These are phyloP conservation scores for Enteromius afrohamiltoni DNA, from an alignment of 2,797 vertebrate genomes.

Conservation along the genomic window DNA sequence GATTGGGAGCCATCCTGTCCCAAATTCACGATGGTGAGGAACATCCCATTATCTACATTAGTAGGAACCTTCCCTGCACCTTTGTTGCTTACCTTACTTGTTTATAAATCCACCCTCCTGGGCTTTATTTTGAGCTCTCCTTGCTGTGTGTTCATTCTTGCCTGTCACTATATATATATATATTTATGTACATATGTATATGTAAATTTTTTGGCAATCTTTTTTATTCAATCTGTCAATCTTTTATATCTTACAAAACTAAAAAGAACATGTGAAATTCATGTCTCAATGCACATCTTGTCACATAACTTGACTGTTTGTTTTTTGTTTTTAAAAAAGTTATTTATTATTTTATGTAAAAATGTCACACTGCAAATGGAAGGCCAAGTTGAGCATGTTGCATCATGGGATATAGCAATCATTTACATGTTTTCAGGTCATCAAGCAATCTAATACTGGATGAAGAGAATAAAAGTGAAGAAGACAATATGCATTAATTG, in stretches of 20 bases:
- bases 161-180: too few species aligned
- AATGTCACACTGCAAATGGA: not conserved
- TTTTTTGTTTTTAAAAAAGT: not conserved
- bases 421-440: constrained; percentile 14
- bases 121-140: too few species aligned
- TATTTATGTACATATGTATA: too few species aligned
- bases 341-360: not conserved
- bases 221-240: not conserved
- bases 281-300: not conserved
- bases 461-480: not conserved
- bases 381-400: not conserved
- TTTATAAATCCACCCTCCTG: too few species aligned
- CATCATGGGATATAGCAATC: not conserved
- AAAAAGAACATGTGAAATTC: not conserved
- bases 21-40: too few species aligned
- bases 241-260: not conserved
- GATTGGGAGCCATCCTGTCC: too few species aligned
- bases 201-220: too few species aligned
- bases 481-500: not conserved
- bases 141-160: too few species aligned
- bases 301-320: not conserved
- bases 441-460: constrained; percentile 7
- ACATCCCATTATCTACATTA: too few species aligned
- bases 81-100: too few species aligned
- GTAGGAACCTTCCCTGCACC: too few species aligned